These are phyloP conservation scores for Meloidogyne chitwoodi DNA, from an alignment of 1,140 invertebrate species.

Conservation along the genomic window DNA sequence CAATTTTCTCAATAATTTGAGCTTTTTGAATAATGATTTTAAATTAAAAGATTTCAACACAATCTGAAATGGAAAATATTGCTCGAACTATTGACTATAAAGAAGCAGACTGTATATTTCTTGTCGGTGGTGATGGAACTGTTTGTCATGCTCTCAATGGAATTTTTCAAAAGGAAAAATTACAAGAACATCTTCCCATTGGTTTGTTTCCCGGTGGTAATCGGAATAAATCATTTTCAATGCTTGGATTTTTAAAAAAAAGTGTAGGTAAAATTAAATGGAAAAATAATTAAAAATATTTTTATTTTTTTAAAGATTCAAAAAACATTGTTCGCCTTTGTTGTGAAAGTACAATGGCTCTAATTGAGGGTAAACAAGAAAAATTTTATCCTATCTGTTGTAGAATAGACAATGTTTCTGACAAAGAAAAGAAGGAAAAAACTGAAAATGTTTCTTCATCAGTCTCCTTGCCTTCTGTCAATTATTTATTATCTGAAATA, in stretches of 20 bases:
- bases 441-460: neutral
- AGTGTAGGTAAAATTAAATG: neutral
- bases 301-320: neutral
- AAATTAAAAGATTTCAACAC: slow-evolving; percentile 14
- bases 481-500: slow-evolving; percentile 23
- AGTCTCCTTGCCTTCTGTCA: neutral
- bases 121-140: slow-evolving; percentile 41
- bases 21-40: neutral
- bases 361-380: slow-evolving; percentile 24
- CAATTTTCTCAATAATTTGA: neutral
- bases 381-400: slow-evolving; percentile 28
- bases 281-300: neutral
- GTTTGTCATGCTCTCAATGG: slow-evolving; percentile 20
- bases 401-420: neutral
- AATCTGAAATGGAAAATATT: slow-evolving; percentile 28
- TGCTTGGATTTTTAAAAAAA: slow-evolving; percentile 1
- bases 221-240: slow-evolving; percentile 15
- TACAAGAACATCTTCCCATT: slow-evolving; percentile 15
- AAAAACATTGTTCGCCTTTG: slow-evolving; percentile 21
- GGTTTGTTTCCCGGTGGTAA: slow-evolving; percentile 36
- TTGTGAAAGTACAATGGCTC: slow-evolving; percentile 40
- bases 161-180: neutral
- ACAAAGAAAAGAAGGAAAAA: neutral
- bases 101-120: slow-evolving; percentile 32
- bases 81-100: slow-evolving; percentile 12